phyloP scores from a whole-genome alignment of 2,113 vertebrate genomes.

The Anhinga anhinga region DNA sequence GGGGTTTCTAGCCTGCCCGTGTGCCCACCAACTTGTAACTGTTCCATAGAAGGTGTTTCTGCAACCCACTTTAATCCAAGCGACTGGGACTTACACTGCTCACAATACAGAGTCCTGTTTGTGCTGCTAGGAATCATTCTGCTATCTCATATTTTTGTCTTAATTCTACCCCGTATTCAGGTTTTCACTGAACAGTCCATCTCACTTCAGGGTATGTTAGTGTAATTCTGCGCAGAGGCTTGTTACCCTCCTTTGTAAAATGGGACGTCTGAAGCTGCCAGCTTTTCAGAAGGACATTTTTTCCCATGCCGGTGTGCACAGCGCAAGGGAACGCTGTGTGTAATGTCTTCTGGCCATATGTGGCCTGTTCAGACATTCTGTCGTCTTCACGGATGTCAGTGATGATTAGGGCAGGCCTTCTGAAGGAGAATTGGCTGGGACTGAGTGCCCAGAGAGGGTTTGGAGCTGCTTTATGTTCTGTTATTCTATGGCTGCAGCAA shows the following conservation, averaged over 20 bases:
- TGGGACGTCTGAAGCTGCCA: not conserved
- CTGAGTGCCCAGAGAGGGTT: not conserved
- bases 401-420: not conserved
- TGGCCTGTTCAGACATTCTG: not conserved
- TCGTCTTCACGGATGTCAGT: not conserved
- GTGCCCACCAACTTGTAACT: not conserved
- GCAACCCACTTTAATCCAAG: not conserved
- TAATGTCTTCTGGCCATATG: not conserved
- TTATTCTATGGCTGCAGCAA: not conserved
- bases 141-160: not conserved
- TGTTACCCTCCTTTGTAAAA: not conserved
- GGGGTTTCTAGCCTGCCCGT: not conserved
- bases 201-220: not conserved
- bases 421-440: not conserved
- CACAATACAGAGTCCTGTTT: not conserved
- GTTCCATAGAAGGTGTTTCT: not conserved
- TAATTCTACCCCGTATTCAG: not conserved
- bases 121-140: not conserved
- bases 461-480: not conserved
- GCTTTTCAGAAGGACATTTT: not conserved
- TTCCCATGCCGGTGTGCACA: not conserved
- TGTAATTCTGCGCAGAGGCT: not conserved
- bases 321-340: not conserved
- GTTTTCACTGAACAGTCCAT: not conserved
- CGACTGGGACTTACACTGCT: fast-evolving